Base-by-base conservation (phyloP, 2,797 vertebrate species). In the Gallinago stenura region DNA sequence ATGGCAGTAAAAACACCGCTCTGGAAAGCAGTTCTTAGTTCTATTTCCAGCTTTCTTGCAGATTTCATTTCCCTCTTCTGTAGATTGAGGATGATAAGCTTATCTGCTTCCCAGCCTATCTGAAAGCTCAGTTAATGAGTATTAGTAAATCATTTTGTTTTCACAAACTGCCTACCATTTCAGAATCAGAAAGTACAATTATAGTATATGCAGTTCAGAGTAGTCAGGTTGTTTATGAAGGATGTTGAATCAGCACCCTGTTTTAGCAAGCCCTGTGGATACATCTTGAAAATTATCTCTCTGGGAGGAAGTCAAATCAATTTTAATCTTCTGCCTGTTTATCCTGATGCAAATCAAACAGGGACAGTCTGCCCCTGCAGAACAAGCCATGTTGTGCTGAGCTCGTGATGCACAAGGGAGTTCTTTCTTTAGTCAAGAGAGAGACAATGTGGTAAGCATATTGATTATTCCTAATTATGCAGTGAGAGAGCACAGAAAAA, bases 251-350 rank as follows among this genome's bases (percentile, higher is more conserved):
- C 91, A 88, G 82, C 66, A 4, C 15, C 50, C 58, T 69, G 10
- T 83, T 95, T 92, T 86, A 93, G 85, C 61, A 94, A 90, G 31
- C 30, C 31, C 46, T 78, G 22, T 87, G 76, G 89, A 81, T 83
- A 65, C 25, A 53, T 94, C 79, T 72, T 76, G 39, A 90, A 91
- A 93, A 91, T 92, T 68, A 39, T 58, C 57, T 89, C 69, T 86
- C 61, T 72, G n/a, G 26, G 43, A 93, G 30, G 81, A 62, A 72
- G 43, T 83, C 68, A 89, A 90, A 96, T 93, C 84, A 92, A 83
- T 91, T 91, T 96, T 93, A 79, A 94, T 95, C 90, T 94, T 92
- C 82, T 61, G 89, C 65, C 65, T 91, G 45, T 89, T 91, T 91
- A 93, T 72, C 35, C 69, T 51, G 31, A 88, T 81, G 61, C 61